Percentiles rank a stretch among this genome's conserved stretches.
These are phyloP conservation scores for Setipinna tenuifilis DNA, from an alignment of 2,797 vertebrate genomes.

Conservation along the genomic window DNA sequence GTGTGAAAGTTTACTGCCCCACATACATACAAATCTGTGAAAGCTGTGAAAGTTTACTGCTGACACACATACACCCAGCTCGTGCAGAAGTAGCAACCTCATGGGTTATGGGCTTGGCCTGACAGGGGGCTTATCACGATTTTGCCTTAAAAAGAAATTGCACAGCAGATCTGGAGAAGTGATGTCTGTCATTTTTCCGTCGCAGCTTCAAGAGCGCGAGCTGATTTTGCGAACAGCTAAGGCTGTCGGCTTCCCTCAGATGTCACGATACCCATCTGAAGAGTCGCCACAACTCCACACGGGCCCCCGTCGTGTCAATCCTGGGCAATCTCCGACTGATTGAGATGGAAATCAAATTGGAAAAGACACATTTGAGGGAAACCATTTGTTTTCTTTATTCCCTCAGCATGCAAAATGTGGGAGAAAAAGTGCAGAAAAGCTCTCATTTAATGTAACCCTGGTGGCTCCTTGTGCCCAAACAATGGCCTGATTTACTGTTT, in stretches of 20 bases:
- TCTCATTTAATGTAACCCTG: background rate
- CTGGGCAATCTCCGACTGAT: conserved; percentile 7
- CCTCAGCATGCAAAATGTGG: background rate
- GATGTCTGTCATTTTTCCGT: conserved; percentile 54
- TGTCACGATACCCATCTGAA: conserved; percentile 65
- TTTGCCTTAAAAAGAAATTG: conserved; percentile 35
- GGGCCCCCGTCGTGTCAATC: conserved; percentile 20
- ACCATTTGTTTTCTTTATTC: background rate
- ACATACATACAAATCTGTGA: too few species aligned
- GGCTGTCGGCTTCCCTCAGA: conserved; percentile 20
- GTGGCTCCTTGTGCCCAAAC: background rate
- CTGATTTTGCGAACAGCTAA: conserved; percentile 44
- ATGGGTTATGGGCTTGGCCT: conserved; percentile 30
- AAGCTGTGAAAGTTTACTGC: conserved; percentile 14
- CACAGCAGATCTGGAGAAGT: conserved; percentile 48
- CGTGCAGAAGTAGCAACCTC: conserved; percentile 38
- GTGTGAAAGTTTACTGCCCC: background rate
- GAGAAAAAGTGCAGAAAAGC: background rate
- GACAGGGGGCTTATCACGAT: conserved; percentile 37
- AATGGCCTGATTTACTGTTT: conserved; percentile 4
- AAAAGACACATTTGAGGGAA: background rate
- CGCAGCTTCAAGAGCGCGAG: conserved; percentile 45
- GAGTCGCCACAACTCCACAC: conserved; percentile 56
- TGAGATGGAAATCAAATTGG: background rate
- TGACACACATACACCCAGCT: conserved; percentile 11